phyloP scores from a whole-genome alignment of 1,140 invertebrate species.

The Campodea augens region DNA sequence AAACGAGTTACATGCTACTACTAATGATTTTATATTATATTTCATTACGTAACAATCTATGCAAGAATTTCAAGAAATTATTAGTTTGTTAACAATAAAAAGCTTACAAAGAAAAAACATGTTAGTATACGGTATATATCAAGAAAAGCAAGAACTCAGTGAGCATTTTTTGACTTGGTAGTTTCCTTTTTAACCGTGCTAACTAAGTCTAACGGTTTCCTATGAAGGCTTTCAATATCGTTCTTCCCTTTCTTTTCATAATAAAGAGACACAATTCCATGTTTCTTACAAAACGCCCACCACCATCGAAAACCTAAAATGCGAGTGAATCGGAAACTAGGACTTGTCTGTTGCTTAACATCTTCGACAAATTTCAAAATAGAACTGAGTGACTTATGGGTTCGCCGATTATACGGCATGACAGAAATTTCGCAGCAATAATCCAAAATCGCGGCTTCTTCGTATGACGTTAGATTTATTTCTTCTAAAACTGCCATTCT shows the following conservation, averaged over 20 bases:
- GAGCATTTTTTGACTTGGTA: too few relatives aligned
- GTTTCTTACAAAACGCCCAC: constrained; percentile 64
- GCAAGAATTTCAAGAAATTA: too few relatives aligned
- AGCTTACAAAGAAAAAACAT: too few relatives aligned
- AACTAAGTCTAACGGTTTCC: too few relatives aligned
- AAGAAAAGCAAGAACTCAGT: too few relatives aligned
- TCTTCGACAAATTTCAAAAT: constrained; percentile 45
- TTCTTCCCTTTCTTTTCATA: constrained; percentile 24
- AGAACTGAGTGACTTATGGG: constrained; percentile 41
- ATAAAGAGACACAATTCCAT: constrained; percentile 45
- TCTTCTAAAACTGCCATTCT: constrained; percentile 52
- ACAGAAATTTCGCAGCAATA: constrained; percentile 51
- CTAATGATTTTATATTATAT: too few relatives aligned
- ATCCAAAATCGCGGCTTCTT: constrained; percentile 45
- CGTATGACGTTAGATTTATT: constrained; percentile 34
- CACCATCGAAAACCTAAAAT: constrained; percentile 52
- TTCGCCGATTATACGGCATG: constrained; percentile 48
- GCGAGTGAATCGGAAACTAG: constrained; percentile 41
- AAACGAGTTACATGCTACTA: too few relatives aligned
- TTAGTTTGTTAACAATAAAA: too few relatives aligned
- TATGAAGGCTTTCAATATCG: not conserved
- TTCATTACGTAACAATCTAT: too few relatives aligned
- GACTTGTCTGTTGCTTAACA: constrained; percentile 34
- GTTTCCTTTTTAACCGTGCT: too few relatives aligned
- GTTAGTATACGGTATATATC: too few relatives aligned